Percentiles rank a stretch among this genome's conserved stretches.
Conservation (phyloP, 2,113 vertebrate species). For the Equus przewalskii region DNA sequence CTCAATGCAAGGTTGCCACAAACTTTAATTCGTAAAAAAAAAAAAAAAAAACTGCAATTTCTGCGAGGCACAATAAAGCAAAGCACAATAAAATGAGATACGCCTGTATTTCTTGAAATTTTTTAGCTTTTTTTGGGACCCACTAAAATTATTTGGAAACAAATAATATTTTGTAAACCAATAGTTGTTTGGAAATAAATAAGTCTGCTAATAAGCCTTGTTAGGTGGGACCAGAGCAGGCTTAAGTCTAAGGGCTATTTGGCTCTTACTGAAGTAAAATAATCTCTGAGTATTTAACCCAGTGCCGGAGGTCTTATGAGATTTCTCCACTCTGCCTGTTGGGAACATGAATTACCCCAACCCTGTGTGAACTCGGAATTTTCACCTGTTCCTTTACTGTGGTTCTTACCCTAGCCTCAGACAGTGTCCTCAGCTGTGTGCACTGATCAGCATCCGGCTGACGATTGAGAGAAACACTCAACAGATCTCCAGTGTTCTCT, state of each 20-base stretch:
- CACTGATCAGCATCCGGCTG: not conserved
- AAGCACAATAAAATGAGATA: too few relatives aligned
- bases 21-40: too few relatives aligned
- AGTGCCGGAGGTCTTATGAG: not conserved
- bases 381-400: not conserved
- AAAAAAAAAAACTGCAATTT: too few relatives aligned
- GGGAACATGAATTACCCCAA: not conserved
- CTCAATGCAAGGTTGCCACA: too few relatives aligned
- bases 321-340: not conserved
- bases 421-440: not conserved
- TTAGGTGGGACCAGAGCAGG: not conserved
- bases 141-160: constrained; percentile 2
- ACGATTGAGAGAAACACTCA: not conserved
- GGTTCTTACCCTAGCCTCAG: not conserved
- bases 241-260: not conserved
- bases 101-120: not conserved
- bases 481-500: not conserved
- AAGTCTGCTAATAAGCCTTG: not conserved
- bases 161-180: not conserved
- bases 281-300: not conserved
- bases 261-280: not conserved
- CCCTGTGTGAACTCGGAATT: not conserved
- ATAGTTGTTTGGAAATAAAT: not conserved
- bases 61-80: too few relatives aligned
- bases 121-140: not conserved